Percentiles rank a stretch among this genome's conserved stretches.
Conservation (phyloP, 2,113 vertebrate genomes). For the Orthonyx spaldingii region DNA sequence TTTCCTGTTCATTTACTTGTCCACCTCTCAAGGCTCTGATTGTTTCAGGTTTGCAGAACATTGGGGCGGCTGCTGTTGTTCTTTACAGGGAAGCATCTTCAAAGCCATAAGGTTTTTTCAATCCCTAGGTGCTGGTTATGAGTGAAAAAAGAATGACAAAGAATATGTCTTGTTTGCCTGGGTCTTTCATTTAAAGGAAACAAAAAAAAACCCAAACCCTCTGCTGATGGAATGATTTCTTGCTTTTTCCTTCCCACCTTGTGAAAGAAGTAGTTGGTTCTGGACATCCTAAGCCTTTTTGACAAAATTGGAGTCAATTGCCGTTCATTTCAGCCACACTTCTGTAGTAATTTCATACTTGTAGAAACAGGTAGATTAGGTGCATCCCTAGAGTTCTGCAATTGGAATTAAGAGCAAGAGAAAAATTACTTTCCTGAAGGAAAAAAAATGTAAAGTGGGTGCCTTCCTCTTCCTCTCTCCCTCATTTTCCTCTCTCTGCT, state of each 20-base stretch:
- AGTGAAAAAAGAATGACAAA: conserved; percentile 6
- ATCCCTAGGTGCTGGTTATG: not conserved
- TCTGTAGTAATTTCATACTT: not conserved
- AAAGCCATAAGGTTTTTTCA: not conserved
- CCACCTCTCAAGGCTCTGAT: not conserved
- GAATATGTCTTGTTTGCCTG: not conserved
- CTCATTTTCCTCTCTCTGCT: not conserved
- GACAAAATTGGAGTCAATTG: not conserved
- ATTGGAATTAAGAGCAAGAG: not conserved
- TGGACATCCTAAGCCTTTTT: not conserved
- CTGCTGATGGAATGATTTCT: not conserved
- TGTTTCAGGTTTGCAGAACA: not conserved
- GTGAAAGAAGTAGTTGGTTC: not conserved
- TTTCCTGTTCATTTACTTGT: not conserved
- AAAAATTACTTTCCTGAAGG: not conserved
- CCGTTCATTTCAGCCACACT: not conserved
- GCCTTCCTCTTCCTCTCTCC: not conserved
- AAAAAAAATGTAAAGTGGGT: not conserved
- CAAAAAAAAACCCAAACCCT: not conserved
- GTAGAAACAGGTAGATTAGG: not conserved
- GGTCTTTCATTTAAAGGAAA: not conserved
- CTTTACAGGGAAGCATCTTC: not conserved
- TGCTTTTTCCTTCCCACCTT: not conserved
- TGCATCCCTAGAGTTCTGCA: not conserved
- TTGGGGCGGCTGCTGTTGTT: fast-evolving